Conservation (phyloP, 2,113 vertebrate genomes). For the Mesocricetus auratus region DNA sequence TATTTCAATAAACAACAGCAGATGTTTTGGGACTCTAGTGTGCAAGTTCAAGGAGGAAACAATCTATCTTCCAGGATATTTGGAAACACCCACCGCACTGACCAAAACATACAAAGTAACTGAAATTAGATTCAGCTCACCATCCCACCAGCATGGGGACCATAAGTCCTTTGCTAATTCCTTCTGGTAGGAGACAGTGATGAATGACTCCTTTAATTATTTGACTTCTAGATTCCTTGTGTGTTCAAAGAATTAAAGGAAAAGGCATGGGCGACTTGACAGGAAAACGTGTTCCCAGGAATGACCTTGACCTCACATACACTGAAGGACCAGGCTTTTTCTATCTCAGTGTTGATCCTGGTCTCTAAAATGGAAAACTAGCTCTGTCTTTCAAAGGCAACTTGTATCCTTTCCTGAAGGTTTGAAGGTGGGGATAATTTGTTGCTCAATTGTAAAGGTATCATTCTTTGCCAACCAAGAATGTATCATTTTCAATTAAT, state of each 20-base stretch:
- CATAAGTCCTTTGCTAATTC: not conserved
- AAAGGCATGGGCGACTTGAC: not conserved
- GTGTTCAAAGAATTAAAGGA: not conserved
- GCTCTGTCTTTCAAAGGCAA: not conserved
- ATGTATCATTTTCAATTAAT: not conserved
- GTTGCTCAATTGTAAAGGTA: not conserved
- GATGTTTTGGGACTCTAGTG: not conserved
- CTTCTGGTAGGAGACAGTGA: not conserved
- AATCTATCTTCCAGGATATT: not conserved
- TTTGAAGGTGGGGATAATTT: not conserved
- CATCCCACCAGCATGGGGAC: not conserved
- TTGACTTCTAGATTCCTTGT: not conserved
- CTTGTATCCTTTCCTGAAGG: not conserved
- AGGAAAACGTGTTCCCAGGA: not conserved
- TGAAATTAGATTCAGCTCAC: not conserved
- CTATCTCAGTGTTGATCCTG: not conserved
- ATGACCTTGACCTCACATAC: not conserved
- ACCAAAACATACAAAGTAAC: not conserved
- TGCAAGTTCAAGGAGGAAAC: not conserved
- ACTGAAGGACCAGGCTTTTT: fast-evolving
- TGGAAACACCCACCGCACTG: not conserved
- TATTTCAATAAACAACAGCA: not conserved
- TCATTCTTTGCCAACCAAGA: not conserved
- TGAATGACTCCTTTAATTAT: slow-evolving; percentile 1
- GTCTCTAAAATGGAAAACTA: not conserved